A percentile compares a stretch with the other conserved stretches of the same genome.
These are phyloP conservation scores for Cacatua alba DNA, from an alignment of 2,113 vertebrate species.

Conservation along the genomic window DNA sequence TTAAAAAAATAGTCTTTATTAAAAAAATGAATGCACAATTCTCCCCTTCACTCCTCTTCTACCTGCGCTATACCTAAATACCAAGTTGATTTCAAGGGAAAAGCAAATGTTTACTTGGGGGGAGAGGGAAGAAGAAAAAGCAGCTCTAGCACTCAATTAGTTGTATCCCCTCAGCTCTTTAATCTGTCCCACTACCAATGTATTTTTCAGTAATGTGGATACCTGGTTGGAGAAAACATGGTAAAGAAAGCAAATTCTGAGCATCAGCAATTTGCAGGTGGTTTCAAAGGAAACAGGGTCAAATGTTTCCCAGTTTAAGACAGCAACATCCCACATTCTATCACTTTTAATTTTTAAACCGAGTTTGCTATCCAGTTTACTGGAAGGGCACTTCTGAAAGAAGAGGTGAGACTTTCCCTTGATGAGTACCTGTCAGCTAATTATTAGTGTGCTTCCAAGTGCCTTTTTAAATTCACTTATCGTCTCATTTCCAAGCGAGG, in stretches of 20 bases:
- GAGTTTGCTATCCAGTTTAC: neutral
- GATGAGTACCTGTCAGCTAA: constrained; percentile 36
- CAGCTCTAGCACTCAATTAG: neutral
- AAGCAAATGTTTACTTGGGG: neutral
- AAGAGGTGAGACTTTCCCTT: constrained; percentile 5
- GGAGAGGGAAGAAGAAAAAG: neutral
- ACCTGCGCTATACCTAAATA: neutral
- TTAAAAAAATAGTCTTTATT: constrained; percentile 1
- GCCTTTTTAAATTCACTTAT: neutral
- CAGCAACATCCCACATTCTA: neutral
- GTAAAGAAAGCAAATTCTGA: neutral
- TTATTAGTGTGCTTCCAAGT: neutral
- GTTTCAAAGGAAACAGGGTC: neutral
- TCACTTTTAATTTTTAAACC: neutral
- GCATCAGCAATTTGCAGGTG: neutral
- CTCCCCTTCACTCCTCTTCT: neutral
- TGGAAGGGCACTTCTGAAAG: neutral
- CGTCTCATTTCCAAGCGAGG: neutral
- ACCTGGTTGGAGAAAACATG: neutral
- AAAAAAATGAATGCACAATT: neutral
- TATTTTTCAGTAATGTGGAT: neutral
- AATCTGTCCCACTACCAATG: neutral
- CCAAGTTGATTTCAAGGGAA: neutral
- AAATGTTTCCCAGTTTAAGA: neutral
- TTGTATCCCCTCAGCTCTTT: neutral